Base-by-base conservation (phyloP, 2,888 invertebrate genomes). In the Melieria picta region DNA sequence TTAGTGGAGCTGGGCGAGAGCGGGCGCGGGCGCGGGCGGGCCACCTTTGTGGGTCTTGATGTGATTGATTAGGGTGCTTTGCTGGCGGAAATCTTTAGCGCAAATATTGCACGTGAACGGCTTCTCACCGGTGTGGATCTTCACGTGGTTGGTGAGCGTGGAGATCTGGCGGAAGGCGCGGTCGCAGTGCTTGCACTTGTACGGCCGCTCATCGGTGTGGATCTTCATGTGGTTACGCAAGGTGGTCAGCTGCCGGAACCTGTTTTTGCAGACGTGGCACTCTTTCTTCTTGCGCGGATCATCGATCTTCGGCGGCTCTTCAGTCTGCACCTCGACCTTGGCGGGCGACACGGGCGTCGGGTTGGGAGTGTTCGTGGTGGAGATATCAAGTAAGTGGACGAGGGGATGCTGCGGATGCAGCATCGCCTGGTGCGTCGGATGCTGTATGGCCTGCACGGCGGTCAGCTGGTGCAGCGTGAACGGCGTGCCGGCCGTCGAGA, bases 21-120 rank as follows among this genome's bases (percentile, higher is more conserved):
- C 71, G 62, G 71, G 69, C 65, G 72, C 71, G 5, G 71, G 69
- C 65, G 72, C 72, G 5, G 45, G 5, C 48, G 16, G 81, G 81
- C 82, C 78, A 84, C 84, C 84, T 82, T 84, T 84, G 79, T 84
- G 84, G 76, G 84, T 84, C 78, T 84, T 84, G 72, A 84, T 84
- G 79, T 84, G 84, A 67, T 84, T 84, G 57, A 84, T 84, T 65
- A 84, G 80, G 74, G 84, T 84, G 74, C 84, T 84, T 74, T 84
- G 83, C 68, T 84, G 83, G 16, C 83, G 84, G 75, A 84, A 84
- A 73, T 84, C 83, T 80, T 84, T 84, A 56, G 84, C 81, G 79
- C 83, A 84, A 45, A 84, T 84, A 72, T 84, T 84, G 79, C 83
- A 84, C 74, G 83, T 84, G 69, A 84, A 84, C 9, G 83, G 83